Conservation (phyloP, 2,888 invertebrate genomes). For the Chaetogeoica ovagalla region DNA sequence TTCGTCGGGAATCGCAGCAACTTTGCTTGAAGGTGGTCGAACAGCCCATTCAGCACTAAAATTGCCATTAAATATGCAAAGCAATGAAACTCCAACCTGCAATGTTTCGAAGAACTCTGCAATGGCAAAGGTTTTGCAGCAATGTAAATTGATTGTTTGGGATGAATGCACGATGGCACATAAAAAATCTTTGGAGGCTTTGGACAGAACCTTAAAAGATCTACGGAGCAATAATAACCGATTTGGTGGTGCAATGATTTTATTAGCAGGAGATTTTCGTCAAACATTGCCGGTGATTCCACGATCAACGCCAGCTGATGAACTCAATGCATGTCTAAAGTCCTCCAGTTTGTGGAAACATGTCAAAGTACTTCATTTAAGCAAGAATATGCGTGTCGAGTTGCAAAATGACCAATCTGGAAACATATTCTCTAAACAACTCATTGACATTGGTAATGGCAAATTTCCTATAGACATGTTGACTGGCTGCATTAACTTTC, state of each 20-base stretch:
- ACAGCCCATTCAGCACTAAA: too few relatives aligned
- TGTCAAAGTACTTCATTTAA: slow-evolving; percentile 54
- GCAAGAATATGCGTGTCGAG: slow-evolving; percentile 36
- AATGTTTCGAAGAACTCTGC: too few relatives aligned
- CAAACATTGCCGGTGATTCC: slow-evolving; percentile 52
- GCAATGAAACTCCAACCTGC: too few relatives aligned
- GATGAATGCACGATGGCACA: slow-evolving; percentile 60
- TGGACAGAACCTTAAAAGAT: too few relatives aligned
- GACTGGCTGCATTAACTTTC: slow-evolving; percentile 57
- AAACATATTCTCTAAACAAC: slow-evolving; percentile 27
- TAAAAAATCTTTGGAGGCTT: slow-evolving; percentile 55
- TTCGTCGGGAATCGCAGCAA: too few relatives aligned
- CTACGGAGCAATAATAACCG: too few relatives aligned
- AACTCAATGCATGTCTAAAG: slow-evolving; percentile 51
- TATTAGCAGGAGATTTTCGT: slow-evolving; percentile 35
- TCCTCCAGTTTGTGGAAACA: slow-evolving; percentile 49
- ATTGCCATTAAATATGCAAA: too few relatives aligned
- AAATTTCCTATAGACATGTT: slow-evolving; percentile 56
- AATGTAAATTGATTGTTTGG: slow-evolving; percentile 57
- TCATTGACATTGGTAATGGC: slow-evolving; percentile 19
- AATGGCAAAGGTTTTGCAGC: too few relatives aligned
- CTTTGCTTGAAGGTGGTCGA: too few relatives aligned
- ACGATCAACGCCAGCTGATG: slow-evolving; percentile 53
- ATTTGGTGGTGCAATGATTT: too few relatives aligned
- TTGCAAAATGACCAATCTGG: slow-evolving; percentile 29